A percentile compares a stretch with the other conserved stretches of the same genome.
These are phyloP conservation scores for Pammene fasciana DNA, from an alignment of 2,888 invertebrate species.

Conservation along the genomic window DNA sequence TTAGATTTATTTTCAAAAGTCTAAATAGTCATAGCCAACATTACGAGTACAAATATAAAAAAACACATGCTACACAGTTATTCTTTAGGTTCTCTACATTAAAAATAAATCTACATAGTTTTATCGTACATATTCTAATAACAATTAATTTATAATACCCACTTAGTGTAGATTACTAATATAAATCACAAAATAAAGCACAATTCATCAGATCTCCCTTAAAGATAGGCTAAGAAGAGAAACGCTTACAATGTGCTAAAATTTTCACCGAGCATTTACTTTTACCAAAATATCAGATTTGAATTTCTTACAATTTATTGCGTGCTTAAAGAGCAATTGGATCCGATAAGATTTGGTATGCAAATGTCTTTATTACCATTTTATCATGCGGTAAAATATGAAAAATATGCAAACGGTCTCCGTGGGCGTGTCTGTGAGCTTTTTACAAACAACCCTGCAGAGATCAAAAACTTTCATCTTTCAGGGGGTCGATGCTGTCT, in stretches of 20 bases:
- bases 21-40: no score
- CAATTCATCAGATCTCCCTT: neutral
- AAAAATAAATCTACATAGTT: no score
- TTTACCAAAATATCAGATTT: slow-evolving; percentile 32
- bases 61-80: no score
- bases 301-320: slow-evolving; percentile 40
- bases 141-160: no score
- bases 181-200: slow-evolving; percentile 22
- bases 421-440: slow-evolving; percentile 22
- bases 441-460: slow-evolving; percentile 25
- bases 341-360: slow-evolving; percentile 39
- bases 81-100: no score
- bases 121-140: no score
- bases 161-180: neutral
- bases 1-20: no score
- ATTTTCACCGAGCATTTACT: slow-evolving; percentile 31
- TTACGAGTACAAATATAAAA: no score
- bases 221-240: slow-evolving; percentile 20
- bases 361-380: slow-evolving; percentile 39
- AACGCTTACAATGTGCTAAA: slow-evolving; percentile 28
- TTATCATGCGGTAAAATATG: slow-evolving; percentile 38
- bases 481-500: neutral
- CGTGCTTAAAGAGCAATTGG: slow-evolving; percentile 39
- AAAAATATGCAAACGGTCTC: slow-evolving; percentile 36
- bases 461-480: slow-evolving; percentile 21